Base-by-base conservation (phyloP, 2,113 vertebrate species). In the Silurus glanis region DNA sequence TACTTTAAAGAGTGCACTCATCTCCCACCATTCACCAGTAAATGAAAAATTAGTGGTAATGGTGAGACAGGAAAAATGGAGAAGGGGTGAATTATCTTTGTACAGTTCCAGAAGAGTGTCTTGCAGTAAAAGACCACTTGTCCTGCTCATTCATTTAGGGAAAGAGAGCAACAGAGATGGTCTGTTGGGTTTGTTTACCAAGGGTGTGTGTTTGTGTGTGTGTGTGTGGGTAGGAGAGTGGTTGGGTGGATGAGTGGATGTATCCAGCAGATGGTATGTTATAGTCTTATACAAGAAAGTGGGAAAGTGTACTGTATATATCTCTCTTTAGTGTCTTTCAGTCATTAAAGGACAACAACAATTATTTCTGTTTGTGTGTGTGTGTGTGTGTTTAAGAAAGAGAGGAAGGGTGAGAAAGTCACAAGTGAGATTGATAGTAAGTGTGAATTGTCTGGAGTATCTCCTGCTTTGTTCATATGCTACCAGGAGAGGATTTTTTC, bases 211-310 rank as follows among this genome's bases (percentile, higher is more conserved):
- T 25, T 5, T 61, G 12, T 49, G 28, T 58, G 72, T 47, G 16
- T 56, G 12, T 4, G 55, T 37, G 28, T 23, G 59, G 5, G 6
- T 25, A 37, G 37, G 37, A 37, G 37, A 37, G 37, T 37, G 37
- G 37, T 37, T 37, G 2, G 37, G 37, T 81, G 1, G 5, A 21
- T 64, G 51, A 6, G 51, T 56, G 59, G 21, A 64, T 51, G 19
- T 71, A 45, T 71, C 14, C 80, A 53, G 61, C 80, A 82, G 81
- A 83, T 55, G 47, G 64, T 69, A 69, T 51, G 62, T 55, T 67
- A 45, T 25, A 67, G 23, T 21, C 23, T 49, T 49, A 4, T 9
- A 47, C 71, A 51, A 23, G 9, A 37, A 37, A 74, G 17, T 21
- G 4, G 9, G 19, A 10, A 47, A 49, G 69, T 74, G 19, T 17